phyloP scores from a whole-genome alignment of 1,140 invertebrate species.

The Antheraea mylitta region DNA sequence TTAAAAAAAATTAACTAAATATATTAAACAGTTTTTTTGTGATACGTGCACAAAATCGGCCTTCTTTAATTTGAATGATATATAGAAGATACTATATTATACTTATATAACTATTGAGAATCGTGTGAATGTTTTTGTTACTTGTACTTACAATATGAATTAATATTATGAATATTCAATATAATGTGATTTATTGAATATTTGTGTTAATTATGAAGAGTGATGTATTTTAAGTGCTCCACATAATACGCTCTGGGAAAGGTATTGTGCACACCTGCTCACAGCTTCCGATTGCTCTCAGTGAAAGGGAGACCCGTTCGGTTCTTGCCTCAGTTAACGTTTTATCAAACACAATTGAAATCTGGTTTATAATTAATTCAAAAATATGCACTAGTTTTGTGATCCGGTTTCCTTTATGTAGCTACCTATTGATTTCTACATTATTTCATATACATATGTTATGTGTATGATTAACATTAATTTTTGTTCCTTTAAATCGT shows the following conservation, averaged over 20 bases:
- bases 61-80: too few species aligned
- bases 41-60: too few species aligned
- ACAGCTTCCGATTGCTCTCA: conserved; percentile 67
- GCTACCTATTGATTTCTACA: conserved; percentile 38
- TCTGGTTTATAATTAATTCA: conserved; percentile 69
- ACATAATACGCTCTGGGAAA: conserved; percentile 51
- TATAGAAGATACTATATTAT: not conserved
- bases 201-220: conserved; percentile 25
- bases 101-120: not conserved
- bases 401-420: conserved; percentile 53
- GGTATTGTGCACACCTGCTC: conserved; percentile 60
- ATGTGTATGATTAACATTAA: not conserved
- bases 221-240: conserved; percentile 34
- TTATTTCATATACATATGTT: not conserved
- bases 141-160: not conserved
- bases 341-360: conserved; percentile 51
- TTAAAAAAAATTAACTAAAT: too few species aligned
- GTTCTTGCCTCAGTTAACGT: conserved; percentile 41
- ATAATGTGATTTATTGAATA: conserved; percentile 26
- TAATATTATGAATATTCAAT: conserved; percentile 29
- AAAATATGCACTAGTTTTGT: conserved; percentile 67
- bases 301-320: conserved; percentile 52
- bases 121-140: not conserved
- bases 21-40: too few species aligned
- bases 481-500: not conserved